Evolutionary conservation across 2,888 invertebrate genomes (phyloP).

Genomic region (Acrocyrtus sp.): DNA sequence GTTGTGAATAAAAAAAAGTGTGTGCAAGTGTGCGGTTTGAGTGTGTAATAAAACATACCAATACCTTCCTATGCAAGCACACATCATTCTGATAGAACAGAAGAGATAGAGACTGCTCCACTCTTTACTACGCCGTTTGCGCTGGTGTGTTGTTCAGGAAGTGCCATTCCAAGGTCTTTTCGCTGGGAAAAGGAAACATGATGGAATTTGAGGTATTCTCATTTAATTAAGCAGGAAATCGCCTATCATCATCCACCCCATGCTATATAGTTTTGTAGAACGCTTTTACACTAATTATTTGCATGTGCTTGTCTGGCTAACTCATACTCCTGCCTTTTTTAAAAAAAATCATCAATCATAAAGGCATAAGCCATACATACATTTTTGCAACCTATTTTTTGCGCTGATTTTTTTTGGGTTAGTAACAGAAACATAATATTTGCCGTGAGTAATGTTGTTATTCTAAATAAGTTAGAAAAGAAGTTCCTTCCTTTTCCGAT

Average conservation of each 20-base stretch:
- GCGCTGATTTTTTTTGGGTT: neutral
- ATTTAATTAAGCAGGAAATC: constrained; percentile 55
- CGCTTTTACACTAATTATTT: neutral
- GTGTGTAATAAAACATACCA: constrained; percentile 14
- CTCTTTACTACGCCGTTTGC: constrained; percentile 19
- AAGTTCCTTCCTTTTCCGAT: constrained; percentile 21
- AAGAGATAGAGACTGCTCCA: neutral
- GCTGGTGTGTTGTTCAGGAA: constrained; percentile 47
- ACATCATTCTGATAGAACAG: no score
- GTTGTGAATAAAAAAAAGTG: constrained; percentile 19
- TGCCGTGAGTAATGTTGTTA: constrained; percentile 5
- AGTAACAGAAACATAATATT: constrained; percentile 3
- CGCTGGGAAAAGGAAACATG: constrained; percentile 54
- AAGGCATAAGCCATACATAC: neutral
- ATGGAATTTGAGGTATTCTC: constrained; percentile 59
- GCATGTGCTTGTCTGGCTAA: neutral
- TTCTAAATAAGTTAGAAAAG: constrained; percentile 16
- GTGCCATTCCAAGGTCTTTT: constrained; percentile 55
- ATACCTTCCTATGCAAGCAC: neutral
- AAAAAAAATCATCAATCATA: constrained; percentile 1
- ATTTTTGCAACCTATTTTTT: constrained; percentile 7
- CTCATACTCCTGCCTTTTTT: neutral
- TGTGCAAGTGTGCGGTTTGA: constrained; percentile 31
- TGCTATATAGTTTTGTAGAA: neutral
- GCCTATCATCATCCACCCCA: constrained; percentile 40